Evolutionary conservation across 2,888 invertebrate species (phyloP), one percentile per base, ranked within the genome.

Genomic region (Carabus problematicus): DNA sequence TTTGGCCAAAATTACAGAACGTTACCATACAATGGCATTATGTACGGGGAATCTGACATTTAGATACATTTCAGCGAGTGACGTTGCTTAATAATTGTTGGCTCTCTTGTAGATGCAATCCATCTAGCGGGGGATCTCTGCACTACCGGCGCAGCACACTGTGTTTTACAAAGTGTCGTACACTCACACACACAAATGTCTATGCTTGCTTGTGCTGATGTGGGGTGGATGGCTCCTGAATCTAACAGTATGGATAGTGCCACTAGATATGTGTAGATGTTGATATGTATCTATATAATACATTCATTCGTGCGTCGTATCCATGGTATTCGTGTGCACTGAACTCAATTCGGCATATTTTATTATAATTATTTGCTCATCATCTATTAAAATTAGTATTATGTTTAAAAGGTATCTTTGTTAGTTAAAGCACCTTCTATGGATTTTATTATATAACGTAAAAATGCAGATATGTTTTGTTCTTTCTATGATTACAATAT

Each of bases 41-140:
- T 64, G 64, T 43, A 56, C 60, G 54, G 54, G 60, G 60, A 43
- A 67, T 42, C 67, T 60, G 67, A 67, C 67, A 54, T 67, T 60
- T 54, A 60, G 60, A 67, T 67, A 67, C 67, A 67, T 67, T 67
- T 60, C 45, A 41, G n/a, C n/a, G 42, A 39, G 56, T 42, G 59
- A 60, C 67, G 54, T 49, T 60, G 60, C 67, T 67, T 60, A 67
- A 67, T 60, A 67, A 67, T 67, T 60, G 67, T 67, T 49, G 42
- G 42, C 45, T 56, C 64, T 45, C 43, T 64, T 64, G 64, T 64
- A 55, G 43, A 45, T 64, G 64, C 56, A 56, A 64, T 64, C 64
- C 56, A 56, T 64, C 45, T 64, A n/a, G 42, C 19, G 19, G 29
- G 12, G 56, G 18, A 40, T 8, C 12, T 14, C 3, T 45, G 52